Base-by-base conservation (phyloP, 2,888 invertebrate species). In the Crossocerus cetratus region DNA sequence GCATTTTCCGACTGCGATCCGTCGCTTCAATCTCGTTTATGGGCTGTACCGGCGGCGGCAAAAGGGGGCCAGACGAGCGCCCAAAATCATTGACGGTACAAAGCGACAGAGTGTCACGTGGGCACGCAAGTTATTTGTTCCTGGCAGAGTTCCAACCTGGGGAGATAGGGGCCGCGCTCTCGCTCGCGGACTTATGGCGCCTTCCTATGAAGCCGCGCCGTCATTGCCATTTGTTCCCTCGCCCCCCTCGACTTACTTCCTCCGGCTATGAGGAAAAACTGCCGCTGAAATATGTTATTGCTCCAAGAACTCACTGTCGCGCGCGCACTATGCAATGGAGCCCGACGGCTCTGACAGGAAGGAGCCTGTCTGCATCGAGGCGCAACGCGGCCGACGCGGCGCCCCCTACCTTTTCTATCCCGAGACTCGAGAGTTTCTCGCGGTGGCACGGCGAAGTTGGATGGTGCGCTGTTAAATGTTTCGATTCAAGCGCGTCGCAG, bases 41-140 rank as follows among this genome's bases (percentile, higher is more conserved):
- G 63, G 58, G 45, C 8, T 32, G 32, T 8, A 32, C 5, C 8
- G 11, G 32, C 5, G 32, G 8, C 2, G 3, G 23, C 1, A 3
- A 32, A 2, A 3, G 3, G 3, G 3, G 3, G 23, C 0, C 0
- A n/a, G 23, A 2, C 65, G 67, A 57, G 62, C 63, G 65, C 69
- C 76, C 66, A 69, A 72, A 72, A 72, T 74, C 71, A 74, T 62
- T 75, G 61, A 32, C 69, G 69, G 65, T 69, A 71, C 72, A 72
- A 72, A 77, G 65, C 59, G 67, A 57, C 22, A 18, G 67, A 55
- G 68, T 74, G 63, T 76, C 60, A 66, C 45, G 70, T 62, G 72
- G 65, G 65, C 74, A 59, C 32, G 32, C 45, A 49, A 66, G 57
- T 70, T 77, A 76, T 76, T 77, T 76, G 76, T 72, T 72, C 59